Base-by-base conservation (phyloP, 2,113 vertebrate species). In the Oreocharis arfaki region DNA sequence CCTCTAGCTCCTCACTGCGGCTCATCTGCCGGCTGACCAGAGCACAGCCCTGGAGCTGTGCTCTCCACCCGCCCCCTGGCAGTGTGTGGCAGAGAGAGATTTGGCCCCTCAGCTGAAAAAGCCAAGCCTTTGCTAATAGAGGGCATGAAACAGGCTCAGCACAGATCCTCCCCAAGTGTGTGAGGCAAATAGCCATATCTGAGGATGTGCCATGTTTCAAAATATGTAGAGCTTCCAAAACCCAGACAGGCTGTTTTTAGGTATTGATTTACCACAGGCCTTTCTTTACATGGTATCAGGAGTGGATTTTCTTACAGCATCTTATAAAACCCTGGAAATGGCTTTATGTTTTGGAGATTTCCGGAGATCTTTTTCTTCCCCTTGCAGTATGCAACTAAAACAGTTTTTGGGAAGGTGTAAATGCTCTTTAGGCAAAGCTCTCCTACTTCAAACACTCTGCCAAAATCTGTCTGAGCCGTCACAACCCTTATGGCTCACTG, bases 21-120 rank as follows among this genome's bases (percentile, higher is more conserved):
- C 50, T 71, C 55, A 1, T 8, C 39, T 3, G 2, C 53, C 1
- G 2, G 4, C 0, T 28, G 30, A 8, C 53, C 33, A 17, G 73
- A 49, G 60, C 60, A 20, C 22, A 12, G 2, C 6, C 0, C 3
- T 6, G 4, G 23, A 53, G n/a, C 37, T 10, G 7, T 13, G 49
- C 21, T 33, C 44, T 37, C 81, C 5, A 3, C 6, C 42, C 57
- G 61, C 30, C 37, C 18, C 18, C 61, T 22, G 37, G 69, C 30
- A 69, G 21, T 1, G 8, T 4, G n/a, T 16, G 30, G 16, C 56
- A 49, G 30, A 28, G 26, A 3, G 3, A 26, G 26, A 8, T 59
- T 89, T 85, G 56, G 9, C 3, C 17, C 10, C 63, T 7, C 39
- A 19, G 49, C 23, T 33, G 50, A 42, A 52, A 93, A 90, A 21